Conservation (phyloP, 2,113 vertebrate species). For the Ellobius talpinus region DNA sequence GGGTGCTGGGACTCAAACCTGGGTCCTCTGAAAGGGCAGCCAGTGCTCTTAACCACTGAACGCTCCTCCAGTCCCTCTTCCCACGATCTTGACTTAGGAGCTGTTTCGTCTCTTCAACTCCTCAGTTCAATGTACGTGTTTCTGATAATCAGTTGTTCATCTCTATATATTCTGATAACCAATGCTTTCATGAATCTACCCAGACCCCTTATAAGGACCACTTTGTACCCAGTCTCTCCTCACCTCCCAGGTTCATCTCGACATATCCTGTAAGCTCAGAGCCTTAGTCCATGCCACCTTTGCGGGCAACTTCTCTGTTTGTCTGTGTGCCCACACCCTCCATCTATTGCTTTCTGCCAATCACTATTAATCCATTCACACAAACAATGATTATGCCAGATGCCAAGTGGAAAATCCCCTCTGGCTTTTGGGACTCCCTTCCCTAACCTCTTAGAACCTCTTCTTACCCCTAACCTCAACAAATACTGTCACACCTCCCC, state of each 20-base stretch:
- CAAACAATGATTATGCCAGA: background rate
- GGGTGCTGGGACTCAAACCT: background rate
- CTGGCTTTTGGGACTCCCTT: background rate
- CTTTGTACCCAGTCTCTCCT: background rate
- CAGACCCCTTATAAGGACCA: background rate
- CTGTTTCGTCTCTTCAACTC: background rate
- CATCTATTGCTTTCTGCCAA: background rate
- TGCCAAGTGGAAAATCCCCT: background rate
- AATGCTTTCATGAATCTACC: background rate
- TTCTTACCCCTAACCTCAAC: background rate
- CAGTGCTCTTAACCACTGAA: background rate
- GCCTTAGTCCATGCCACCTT: background rate
- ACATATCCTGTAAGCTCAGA: background rate
- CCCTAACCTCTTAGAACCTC: background rate
- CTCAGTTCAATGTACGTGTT: background rate
- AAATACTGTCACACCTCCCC: background rate
- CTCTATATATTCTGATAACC: background rate
- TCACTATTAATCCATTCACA: background rate
- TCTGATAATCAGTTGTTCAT: no score
- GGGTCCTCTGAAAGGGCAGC: background rate
- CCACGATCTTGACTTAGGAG: background rate
- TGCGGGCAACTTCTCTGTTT: no score
- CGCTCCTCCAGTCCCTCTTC: background rate
- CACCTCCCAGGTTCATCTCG: background rate
- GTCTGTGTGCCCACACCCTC: background rate